These are phyloP conservation scores for Calameuta idolon DNA, from an alignment of 2,888 invertebrate genomes.

Conservation along the genomic window DNA sequence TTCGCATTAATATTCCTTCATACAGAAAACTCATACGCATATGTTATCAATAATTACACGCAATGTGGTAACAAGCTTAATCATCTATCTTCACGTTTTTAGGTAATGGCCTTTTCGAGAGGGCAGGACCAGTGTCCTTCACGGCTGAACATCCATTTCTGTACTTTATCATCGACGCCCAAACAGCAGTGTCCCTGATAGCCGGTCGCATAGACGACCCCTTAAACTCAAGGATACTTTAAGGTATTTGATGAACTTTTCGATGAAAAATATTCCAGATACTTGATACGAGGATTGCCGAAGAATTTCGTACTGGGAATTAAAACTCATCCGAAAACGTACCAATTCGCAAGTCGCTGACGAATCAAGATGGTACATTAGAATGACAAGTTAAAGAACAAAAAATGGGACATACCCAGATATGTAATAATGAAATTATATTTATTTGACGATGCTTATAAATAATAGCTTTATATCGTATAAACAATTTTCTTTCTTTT, in stretches of 20 bases:
- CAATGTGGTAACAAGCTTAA: neutral
- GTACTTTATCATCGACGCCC: constrained; percentile 86
- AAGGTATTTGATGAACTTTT: constrained; percentile 42
- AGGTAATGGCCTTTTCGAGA: constrained; percentile 64
- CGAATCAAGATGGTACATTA: neutral
- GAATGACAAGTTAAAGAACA: neutral
- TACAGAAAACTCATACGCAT: neutral
- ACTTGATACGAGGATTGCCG: neutral
- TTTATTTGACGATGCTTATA: constrained; percentile 61
- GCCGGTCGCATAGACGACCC: constrained; percentile 88
- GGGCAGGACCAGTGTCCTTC: constrained; percentile 75
- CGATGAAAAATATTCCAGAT: neutral
- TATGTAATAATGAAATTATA: constrained; percentile 42
- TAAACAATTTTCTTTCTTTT: constrained; percentile 47
- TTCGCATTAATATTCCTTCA: neutral
- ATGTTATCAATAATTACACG: neutral
- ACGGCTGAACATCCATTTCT: constrained; percentile 86
- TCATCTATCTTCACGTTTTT: constrained; percentile 28
- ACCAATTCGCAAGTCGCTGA: neutral
- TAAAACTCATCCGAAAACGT: neutral
- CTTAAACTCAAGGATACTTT: constrained; percentile 83
- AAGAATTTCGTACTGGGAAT: neutral
- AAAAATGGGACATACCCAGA: neutral
- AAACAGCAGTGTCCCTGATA: constrained; percentile 83
- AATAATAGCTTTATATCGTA: constrained; percentile 49